Conservation (phyloP, 2,113 vertebrate genomes). For the Corythornis cristatus region DNA sequence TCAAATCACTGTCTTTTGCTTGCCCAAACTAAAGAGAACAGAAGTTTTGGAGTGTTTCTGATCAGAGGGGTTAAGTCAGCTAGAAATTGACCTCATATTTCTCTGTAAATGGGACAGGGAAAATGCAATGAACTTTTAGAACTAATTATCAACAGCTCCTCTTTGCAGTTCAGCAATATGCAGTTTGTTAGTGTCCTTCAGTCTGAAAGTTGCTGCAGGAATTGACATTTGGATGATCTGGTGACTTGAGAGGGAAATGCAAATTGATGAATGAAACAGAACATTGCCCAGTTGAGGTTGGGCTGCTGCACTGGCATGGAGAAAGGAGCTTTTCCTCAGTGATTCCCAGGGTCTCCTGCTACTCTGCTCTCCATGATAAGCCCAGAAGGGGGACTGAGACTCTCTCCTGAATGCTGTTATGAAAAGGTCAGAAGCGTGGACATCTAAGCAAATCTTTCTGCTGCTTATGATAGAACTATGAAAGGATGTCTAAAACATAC, state of each 20-base stretch:
- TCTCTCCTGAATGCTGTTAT: neutral
- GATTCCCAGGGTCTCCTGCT: neutral
- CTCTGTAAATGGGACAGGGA: neutral
- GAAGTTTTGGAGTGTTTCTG: neutral
- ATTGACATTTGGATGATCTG: neutral
- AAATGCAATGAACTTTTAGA: neutral
- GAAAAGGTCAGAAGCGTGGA: neutral
- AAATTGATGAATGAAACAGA: neutral
- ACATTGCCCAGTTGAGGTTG: neutral
- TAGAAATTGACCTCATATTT: neutral
- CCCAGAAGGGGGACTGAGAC: neutral
- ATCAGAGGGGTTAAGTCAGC: neutral
- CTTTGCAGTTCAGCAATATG: neutral
- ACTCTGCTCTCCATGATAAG: neutral
- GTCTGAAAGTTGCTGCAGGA: neutral
- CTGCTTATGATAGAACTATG: neutral
- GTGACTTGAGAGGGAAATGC: neutral
- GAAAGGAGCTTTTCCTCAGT: neutral
- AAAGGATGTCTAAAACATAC: conserved; percentile 6
- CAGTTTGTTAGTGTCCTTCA: neutral
- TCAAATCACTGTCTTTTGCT: neutral
- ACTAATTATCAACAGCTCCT: neutral
- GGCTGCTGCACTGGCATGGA: neutral
- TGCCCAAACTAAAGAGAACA: neutral
- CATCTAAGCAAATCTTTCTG: conserved; percentile 21